Evolutionary conservation across 2,888 invertebrate species (phyloP).

Genomic region (Coremacera marginata): DNA sequence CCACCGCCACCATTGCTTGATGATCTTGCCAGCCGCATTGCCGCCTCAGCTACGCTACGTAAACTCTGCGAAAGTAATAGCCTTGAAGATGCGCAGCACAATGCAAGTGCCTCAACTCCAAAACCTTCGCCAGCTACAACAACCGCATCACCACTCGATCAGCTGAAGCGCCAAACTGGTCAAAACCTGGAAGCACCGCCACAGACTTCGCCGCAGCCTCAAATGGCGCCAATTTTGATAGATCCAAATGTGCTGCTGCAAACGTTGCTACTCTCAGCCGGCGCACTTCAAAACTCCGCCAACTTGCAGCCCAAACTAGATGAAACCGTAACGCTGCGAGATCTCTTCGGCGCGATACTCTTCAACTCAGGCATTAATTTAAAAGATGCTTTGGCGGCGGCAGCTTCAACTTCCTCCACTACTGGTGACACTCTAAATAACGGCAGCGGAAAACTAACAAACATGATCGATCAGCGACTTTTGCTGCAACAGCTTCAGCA

Average conservation of each 20-base stretch:
- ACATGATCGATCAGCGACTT: conserved; percentile 57
- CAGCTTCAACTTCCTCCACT: conserved; percentile 46
- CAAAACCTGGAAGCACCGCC: conserved; percentile 46
- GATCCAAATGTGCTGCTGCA: conserved; percentile 63
- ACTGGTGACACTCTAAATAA: conserved; percentile 55
- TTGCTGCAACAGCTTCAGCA: conserved; percentile 52
- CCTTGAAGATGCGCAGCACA: conserved; percentile 51
- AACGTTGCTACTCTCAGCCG: conserved; percentile 63
- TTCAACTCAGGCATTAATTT: conserved; percentile 58
- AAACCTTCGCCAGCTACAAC: background rate
- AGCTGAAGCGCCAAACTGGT: conserved; percentile 33
- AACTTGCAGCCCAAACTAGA: conserved; percentile 56
- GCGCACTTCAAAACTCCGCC: conserved; percentile 47
- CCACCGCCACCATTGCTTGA: conserved; percentile 41
- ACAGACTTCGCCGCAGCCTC: conserved; percentile 42
- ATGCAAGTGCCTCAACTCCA: conserved; percentile 2
- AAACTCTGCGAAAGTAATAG: conserved; percentile 57
- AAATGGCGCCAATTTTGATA: conserved; percentile 54
- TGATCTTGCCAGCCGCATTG: conserved; percentile 54
- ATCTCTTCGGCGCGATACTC: conserved; percentile 62
- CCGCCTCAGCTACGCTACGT: conserved; percentile 56
- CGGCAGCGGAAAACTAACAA: conserved; percentile 49
- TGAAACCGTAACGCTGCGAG: conserved; percentile 61
- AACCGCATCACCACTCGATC: conserved; percentile 7
- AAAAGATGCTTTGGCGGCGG: conserved; percentile 48